Evolutionary conservation across 2,113 vertebrate species (phyloP).

Genomic region (Catharus bicknelli): DNA sequence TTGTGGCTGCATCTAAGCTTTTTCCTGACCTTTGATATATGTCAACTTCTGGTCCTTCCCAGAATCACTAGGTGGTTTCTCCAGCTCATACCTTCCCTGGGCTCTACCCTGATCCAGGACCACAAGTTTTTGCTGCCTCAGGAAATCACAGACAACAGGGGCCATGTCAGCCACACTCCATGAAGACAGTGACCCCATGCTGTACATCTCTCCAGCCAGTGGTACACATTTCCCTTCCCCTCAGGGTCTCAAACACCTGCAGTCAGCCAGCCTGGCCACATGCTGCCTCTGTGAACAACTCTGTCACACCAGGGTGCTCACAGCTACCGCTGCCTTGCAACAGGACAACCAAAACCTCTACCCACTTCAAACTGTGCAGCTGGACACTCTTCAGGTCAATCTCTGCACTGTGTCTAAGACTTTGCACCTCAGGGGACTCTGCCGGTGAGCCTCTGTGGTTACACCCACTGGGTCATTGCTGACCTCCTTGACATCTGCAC

Average conservation of each 20-base stretch:
- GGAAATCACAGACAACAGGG: neutral
- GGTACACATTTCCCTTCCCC: neutral
- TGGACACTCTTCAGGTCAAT: neutral
- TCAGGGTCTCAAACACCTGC: neutral
- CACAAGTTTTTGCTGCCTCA: fast-evolving
- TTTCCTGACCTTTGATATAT: neutral
- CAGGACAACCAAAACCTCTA: neutral
- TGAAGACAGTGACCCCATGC: neutral
- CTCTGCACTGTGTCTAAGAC: neutral
- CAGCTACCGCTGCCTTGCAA: neutral
- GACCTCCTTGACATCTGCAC: neutral
- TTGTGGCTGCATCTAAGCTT: neutral
- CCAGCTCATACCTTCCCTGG: neutral
- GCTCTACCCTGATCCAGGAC: neutral
- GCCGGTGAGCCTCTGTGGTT: neutral
- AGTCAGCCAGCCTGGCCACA: neutral
- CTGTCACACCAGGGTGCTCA: neutral
- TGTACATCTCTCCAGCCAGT: neutral
- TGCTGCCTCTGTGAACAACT: neutral
- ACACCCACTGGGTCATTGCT: neutral
- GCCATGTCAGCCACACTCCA: neutral
- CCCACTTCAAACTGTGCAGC: neutral
- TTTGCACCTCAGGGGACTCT: neutral
- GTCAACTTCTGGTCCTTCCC: neutral
- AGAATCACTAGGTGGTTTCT: neutral